Base-by-base conservation (phyloP, 2,113 vertebrate species). In the Cyanistes caeruleus region DNA sequence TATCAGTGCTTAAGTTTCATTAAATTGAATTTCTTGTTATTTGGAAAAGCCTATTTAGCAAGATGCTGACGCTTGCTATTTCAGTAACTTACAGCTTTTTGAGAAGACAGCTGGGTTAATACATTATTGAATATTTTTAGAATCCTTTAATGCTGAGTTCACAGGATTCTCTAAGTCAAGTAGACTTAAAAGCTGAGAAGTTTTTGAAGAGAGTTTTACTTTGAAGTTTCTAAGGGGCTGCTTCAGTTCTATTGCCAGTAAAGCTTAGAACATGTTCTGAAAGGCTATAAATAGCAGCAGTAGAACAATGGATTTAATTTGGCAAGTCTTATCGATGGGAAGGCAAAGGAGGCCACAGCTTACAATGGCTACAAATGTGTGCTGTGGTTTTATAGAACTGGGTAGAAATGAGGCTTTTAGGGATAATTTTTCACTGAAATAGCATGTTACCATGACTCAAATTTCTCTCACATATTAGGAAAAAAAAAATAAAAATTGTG, bases 101-200 rank as follows among this genome's bases (percentile, higher is more conserved):
- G 83, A 92, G 90, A 82, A 89, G 93, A 92, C 94, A 95, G 81
- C 93, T 94, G 72, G 43, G 85, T 88, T 96, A 96, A 92, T 94
- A 88, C 78, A 80, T 96, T 96, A 96, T 65, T 95, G 96, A 94
- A 77, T 97, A 97, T 94, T 92, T 95, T 95, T 97, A 95, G 90
- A 95, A 75, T 78, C 89, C 80, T 94, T 94, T 94, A 94, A 88
- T 90, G 88, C 92, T 97, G 96, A 97, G 69, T 94, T 97, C 96
- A 95, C 91, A 97, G 73, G 51, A 96, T 92, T 94, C 88, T 88
- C 46, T 49, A 75, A 93, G 73, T 41, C 59, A 82, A 89, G 64
- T 28, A 93, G 48, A 72, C 83, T 93, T 87, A 75, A 84, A 91
- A 94, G 85, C 70, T 79, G 52, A 46, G 76, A 93, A 95, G 84